Base-by-base conservation (phyloP, 2,888 invertebrate genomes). In the Onchidella celtica region DNA sequence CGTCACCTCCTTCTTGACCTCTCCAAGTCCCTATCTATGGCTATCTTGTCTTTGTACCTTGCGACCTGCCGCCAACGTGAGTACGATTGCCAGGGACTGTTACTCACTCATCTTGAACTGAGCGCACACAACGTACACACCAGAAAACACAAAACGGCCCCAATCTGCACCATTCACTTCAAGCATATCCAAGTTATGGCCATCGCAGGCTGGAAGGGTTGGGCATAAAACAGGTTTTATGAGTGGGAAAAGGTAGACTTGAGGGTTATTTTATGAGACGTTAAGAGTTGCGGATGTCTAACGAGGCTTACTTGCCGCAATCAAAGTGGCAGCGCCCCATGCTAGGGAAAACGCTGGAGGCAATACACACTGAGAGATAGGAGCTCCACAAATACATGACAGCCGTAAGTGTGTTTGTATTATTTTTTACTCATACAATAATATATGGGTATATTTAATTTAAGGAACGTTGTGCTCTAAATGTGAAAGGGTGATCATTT, bases 261-360 rank as follows among this genome's bases (percentile, higher is more conserved):
- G 2, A 2, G 17, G 6, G 4, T 27, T 14, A 1, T 70, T 70
- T 70, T 70, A 70, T 70, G 47, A 55, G 47, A 55, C 70, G 32
- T 55, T 70, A 69, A 70, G 70, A 70, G 17, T 32, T 32, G 47
- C 29, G 29, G 14, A 55, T 40, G 70, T 47, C 68, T 77, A 55
- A 36, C 47, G 57, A 77, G 66, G 21, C 21, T 24, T 47, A 55
- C 57, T 2, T 24, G 65, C 21, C 21, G 55, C 55, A 40, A 77
- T 69, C 34, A 63, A 70, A 79, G 70, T 79, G 70, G 73, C 61
- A 38, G 29, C 40, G 11, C 40, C 55, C 29, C 55, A 14, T 1
- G 17, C 24, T 27, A 21, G 40, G 14, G 17, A 59, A 57, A 6
- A 38, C 61, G 21, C 21, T 61, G 61, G 36, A 73, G 1, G 11